Percentiles rank a stretch among this genome's conserved stretches.
phyloP scores from a whole-genome alignment of 2,888 invertebrate species.

The Hanleya hanleyi region DNA sequence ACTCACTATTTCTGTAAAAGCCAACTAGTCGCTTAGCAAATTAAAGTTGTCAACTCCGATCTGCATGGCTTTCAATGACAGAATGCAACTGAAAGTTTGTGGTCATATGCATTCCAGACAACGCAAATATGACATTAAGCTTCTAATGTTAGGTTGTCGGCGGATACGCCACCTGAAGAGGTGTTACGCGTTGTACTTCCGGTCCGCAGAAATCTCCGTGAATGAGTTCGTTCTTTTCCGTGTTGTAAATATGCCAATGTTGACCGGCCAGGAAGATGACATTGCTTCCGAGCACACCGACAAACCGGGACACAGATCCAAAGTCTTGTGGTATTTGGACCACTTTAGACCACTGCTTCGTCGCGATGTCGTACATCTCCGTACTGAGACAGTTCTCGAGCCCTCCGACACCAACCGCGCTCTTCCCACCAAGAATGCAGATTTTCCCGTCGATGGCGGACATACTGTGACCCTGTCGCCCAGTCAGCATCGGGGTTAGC shows the following conservation, averaged over 20 bases:
- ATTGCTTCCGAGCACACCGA: constrained; percentile 45
- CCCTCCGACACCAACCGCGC: constrained; percentile 39
- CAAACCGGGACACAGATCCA: constrained; percentile 60
- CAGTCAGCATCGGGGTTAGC: constrained; percentile 55
- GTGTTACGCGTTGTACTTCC: constrained; percentile 52
- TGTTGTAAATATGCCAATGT: constrained; percentile 55
- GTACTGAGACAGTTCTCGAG: constrained; percentile 58
- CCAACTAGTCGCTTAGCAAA: no score
- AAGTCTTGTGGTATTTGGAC: constrained; percentile 51
- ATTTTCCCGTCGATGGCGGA: constrained; percentile 52
- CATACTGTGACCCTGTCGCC: constrained; percentile 68
- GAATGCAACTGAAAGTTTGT: no score
- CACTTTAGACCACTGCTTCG: constrained; percentile 70
- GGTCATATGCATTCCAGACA: no score
- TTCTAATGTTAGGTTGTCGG: background rate
- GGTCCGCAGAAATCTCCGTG: constrained; percentile 56
- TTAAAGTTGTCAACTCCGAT: no score
- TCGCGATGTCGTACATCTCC: constrained; percentile 67
- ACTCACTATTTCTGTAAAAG: no score
- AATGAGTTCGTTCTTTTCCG: constrained; percentile 56
- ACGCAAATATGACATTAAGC: background rate
- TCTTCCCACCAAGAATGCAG: constrained; percentile 68
- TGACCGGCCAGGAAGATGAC: constrained; percentile 61
- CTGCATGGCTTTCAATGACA: no score
- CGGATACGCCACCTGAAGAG: constrained; percentile 57